phyloP scores from a whole-genome alignment of 2,888 invertebrate genomes.

The Coelinius sp. region DNA sequence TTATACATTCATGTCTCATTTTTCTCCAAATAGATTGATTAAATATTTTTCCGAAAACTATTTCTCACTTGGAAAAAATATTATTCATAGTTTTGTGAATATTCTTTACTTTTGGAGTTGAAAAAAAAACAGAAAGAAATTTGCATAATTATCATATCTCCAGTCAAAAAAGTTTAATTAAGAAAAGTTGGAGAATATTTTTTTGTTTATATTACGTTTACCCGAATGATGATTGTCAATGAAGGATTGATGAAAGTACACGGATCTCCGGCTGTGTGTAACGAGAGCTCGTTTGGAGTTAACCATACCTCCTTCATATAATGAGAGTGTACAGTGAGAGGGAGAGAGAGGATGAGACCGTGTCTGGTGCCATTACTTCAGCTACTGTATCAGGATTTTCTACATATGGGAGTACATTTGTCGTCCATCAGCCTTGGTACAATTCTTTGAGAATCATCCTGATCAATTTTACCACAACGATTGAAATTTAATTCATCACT shows the following conservation, averaged over 20 bases:
- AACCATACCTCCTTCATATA: conserved; percentile 44
- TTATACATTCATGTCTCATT: neutral
- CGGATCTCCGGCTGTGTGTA: conserved; percentile 39
- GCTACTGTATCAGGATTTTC: conserved; percentile 47
- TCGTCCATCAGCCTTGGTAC: conserved; percentile 38
- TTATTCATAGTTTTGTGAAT: too few species aligned
- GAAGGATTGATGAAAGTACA: conserved; percentile 27
- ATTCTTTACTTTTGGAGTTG: too few species aligned
- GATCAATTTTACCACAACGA: neutral
- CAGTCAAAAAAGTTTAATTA: neutral
- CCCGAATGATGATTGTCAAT: conserved; percentile 14
- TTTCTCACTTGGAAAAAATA: too few species aligned
- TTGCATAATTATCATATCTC: too few species aligned
- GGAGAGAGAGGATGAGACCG: conserved; percentile 43
- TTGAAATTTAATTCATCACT: neutral
- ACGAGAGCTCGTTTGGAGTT: conserved; percentile 47
- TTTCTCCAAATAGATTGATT: neutral
- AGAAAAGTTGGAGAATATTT: neutral
- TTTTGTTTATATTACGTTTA: neutral
- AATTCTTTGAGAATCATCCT: neutral
- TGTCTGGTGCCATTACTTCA: conserved; percentile 43
- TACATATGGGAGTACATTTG: conserved; percentile 22
- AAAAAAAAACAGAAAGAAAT: too few species aligned
- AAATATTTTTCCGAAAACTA: too few species aligned
- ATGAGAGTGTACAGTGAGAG: conserved; percentile 39